Conservation (phyloP, 2,888 invertebrate species). For the Lysandra bellargus region DNA sequence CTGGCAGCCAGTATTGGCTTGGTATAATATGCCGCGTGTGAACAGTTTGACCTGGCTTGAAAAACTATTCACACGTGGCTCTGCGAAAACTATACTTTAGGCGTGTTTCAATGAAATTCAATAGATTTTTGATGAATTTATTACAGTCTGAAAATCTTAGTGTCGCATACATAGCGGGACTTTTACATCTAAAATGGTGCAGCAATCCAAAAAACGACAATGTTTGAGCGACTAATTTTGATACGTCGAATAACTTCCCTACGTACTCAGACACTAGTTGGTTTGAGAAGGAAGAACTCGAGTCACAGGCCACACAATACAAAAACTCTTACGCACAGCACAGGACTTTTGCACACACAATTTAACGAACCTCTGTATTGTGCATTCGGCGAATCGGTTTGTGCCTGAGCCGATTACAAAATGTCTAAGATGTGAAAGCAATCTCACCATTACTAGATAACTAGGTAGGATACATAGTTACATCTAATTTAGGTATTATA, state of each 20-base stretch:
- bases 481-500: not conserved
- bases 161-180: constrained; percentile 28
- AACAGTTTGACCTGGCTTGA: too few relatives aligned
- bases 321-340: not conserved
- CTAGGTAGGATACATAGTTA: constrained; percentile 13
- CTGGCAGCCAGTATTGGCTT: too few relatives aligned
- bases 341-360: constrained; percentile 21
- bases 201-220: constrained; percentile 32
- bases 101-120: constrained; percentile 21
- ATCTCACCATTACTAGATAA: constrained; percentile 13
- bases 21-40: too few relatives aligned
- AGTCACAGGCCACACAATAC: constrained; percentile 8
- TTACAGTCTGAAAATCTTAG: constrained; percentile 31
- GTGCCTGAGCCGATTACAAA: not conserved
- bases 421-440: constrained; percentile 8
- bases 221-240: constrained; percentile 25
- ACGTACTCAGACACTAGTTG: not conserved
- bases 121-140: constrained; percentile 30
- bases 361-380: constrained; percentile 11
- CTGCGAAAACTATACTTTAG: not conserved
- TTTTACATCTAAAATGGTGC: constrained; percentile 33
- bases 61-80: too few relatives aligned
- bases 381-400: constrained; percentile 3
- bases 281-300: not conserved
- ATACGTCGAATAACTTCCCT: constrained; percentile 20